Base-by-base conservation (phyloP, 2,113 vertebrate species). In the Gobio gobio region DNA sequence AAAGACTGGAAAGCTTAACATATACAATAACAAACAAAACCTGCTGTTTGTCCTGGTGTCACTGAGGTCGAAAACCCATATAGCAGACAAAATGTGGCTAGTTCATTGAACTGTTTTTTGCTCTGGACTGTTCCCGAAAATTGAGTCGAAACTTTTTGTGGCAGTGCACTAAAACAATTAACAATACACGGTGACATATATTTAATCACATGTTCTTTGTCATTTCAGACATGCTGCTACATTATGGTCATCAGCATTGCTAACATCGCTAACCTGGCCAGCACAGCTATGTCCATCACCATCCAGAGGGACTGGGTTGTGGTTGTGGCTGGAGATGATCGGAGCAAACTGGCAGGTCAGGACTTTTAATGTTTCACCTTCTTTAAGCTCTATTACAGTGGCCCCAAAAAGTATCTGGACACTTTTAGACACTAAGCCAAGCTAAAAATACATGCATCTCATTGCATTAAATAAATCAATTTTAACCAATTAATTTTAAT, bases 281-380 rank as follows among this genome's bases (percentile, higher is more conserved):
- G 98, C 91, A 99, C 98, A 1, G 98, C 98, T 3, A 99, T 94
- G 29, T 92, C 95, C 36, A 99, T 99, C 91, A 97, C 97, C 82
- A 99, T 99, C 92, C 98, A 99, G 92, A 96, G 98, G 90, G 98
- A 99, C 87, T 99, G 98, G 98, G 97, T 99, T 86, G 97, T 99
- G 81, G 98, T 99, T 14, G 97, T 99, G 78, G 97, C 98, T 0
- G 98, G 97, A 85, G 96, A 96, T 87, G 96, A 99, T 94, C 96
- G 98, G 93, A 96, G 96, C 96, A 95, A 88, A 89, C 90, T 99
- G 90, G 98, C 98, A 97, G 97, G 98, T 99, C 92, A 93, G 90
- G 87, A 75, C 14, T 5, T 78, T 43, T 13, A 87, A 78, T 89
- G 85, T 85, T 81, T 89, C 43, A 49, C 36, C 82, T 83, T 72